These are phyloP conservation scores for Dromiciops gliroides DNA, from an alignment of 2,113 vertebrate species.

Conservation along the genomic window DNA sequence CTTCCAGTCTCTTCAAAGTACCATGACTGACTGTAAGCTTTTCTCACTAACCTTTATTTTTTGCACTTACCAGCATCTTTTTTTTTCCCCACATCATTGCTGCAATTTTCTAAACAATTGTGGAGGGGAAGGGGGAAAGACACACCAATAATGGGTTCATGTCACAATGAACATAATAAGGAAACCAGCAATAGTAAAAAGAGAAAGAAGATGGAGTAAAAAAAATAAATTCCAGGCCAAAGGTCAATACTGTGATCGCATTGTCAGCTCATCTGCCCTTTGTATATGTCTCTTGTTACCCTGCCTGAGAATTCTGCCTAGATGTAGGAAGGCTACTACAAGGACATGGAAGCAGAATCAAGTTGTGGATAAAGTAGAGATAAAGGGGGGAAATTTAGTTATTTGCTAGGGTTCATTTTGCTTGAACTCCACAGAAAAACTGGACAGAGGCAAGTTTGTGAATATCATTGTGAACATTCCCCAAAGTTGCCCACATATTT, in stretches of 20 bases:
- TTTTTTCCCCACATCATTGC: conserved; percentile 83
- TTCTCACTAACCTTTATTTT: conserved; percentile 84
- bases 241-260: conserved; percentile 89
- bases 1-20: conserved; percentile 83
- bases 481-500: too few relatives aligned
- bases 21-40: conserved; percentile 83
- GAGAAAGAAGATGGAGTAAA: conserved; percentile 75
- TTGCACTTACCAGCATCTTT: conserved; percentile 88
- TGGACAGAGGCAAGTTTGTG: background rate
- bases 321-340: conserved; percentile 72
- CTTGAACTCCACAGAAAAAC: background rate
- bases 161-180: conserved; percentile 77
- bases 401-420: background rate
- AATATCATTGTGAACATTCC: background rate
- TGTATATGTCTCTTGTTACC: conserved; percentile 87
- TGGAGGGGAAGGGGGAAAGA: conserved; percentile 59
- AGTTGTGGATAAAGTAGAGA: conserved; percentile 67
- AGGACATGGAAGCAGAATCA: conserved; percentile 79
- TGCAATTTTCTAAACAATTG: conserved; percentile 87
- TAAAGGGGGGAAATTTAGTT: background rate
- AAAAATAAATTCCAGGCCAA: conserved; percentile 86
- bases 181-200: conserved; percentile 61
- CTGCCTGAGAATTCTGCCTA: conserved; percentile 84
- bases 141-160: conserved; percentile 84
- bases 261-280: conserved; percentile 84